Evolutionary conservation across 2,888 invertebrate species (phyloP), one percentile per base, ranked within the genome.

Genomic region (Labia minor): DNA sequence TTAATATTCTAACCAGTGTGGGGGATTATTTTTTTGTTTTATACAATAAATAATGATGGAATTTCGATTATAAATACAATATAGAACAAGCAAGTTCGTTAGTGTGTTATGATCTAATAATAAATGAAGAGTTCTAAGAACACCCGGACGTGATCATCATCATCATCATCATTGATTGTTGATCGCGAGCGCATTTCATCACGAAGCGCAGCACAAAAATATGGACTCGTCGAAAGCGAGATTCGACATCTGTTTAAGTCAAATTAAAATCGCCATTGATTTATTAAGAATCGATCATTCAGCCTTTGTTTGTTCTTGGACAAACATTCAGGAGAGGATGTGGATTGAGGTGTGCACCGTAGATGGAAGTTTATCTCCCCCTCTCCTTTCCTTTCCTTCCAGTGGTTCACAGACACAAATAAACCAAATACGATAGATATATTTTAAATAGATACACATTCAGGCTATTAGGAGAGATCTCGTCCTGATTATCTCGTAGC

Each of bases 11-110:
- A n/a, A 8, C 49, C 49, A 49, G 14, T 49, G n/a, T 8, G 3
- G 14, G 49, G 14, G 26, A 10, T 4, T 4, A 49, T 16, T 49
- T 49, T 26, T 26, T 26, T 26, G 26, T 26, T 26, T 26, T 8
- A 2, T 4, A n/a, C 3, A 49, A 49, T 49, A 49, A 49, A 49
- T 49, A 49, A 49, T 49, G 49, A 49, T 49, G 49, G 49, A 49
- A 49, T 49, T 49, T 49, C 16, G 14, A 49, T 49, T 49, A 49
- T 49, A 49, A 10, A 49, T 49, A 49, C 49, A 49, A 49, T 49
- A 49, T 49, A 49, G 49, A 49, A 49, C 49, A 49, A 49, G 49
- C 49, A 49, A 49, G 49, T 49, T 49, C 49, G 49, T 49, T 49
- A 49, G 49, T 49, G 49, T 49, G 49, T 49, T 49, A 49, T 49